Evolutionary conservation across 2,113 vertebrate genomes (phyloP), one percentile per base, ranked within the genome.

Genomic region (Pipra filicauda): DNA sequence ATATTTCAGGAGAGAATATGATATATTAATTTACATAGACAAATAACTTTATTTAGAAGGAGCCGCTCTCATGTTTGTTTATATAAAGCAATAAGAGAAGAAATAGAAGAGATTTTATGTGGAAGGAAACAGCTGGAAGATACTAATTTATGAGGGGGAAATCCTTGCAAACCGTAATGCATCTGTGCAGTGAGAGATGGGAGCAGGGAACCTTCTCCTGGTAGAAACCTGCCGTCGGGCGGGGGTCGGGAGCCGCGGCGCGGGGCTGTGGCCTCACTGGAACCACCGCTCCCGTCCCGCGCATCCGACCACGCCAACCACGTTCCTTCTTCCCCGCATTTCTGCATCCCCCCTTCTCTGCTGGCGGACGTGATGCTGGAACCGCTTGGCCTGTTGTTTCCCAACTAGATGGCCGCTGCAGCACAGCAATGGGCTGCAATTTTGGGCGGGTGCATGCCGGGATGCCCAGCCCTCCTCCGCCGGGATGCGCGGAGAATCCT

Each of bases 21-120:
- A 96, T 93, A 77, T 96, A 97, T 97, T 97, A 96, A 97, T 97
- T 97, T 93, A 96, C 66, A 73, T 71, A 93, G 95, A 92, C 95
- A 96, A 95, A 97, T 85, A 95, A 96, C 97, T 97, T 97, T 95
- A 95, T 97, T 98, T 93, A 95, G 97, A 95, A 71, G 2, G 61
- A 85, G 91, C 35, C 22, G 12, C 87, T 91, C 90, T 93, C 70
- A 14, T 95, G 95, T 95, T 95, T 97, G 96, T 96, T 97, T 96
- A 93, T 92, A 72, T 43, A 79, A 92, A 95, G 93, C 73, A 80
- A 51, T 65, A 77, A 70, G 91, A 64, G 46, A 92, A 96, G 89
- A 90, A 96, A 67, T 3, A 51, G 79, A 81, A 35, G 73, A n/a
- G 52, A 33, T 46, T 78, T 91, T 71, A 41, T 76, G 89, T 24